Conservation (phyloP, 1,140 invertebrate species). For the Lerema accius region DNA sequence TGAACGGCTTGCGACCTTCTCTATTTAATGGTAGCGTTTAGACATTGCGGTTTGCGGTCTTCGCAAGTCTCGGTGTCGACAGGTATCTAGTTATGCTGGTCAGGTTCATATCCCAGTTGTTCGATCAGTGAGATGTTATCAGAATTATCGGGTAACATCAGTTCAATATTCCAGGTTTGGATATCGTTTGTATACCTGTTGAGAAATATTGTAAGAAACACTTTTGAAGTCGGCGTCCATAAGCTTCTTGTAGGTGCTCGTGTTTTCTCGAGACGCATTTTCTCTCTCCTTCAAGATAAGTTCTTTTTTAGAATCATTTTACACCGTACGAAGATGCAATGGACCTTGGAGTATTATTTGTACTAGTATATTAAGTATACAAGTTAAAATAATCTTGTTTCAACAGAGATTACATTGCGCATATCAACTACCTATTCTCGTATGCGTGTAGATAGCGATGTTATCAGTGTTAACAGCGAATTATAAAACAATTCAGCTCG, state of each 20-base stretch:
- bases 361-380: not conserved
- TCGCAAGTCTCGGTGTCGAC: not conserved
- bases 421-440: conserved; percentile 9
- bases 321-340: no score
- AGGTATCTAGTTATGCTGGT: not conserved
- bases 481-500: conserved; percentile 38
- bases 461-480: conserved; percentile 31
- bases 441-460: conserved; percentile 7
- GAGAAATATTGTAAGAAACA: no score
- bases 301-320: no score
- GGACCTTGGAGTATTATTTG: no score
- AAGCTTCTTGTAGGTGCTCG: no score
- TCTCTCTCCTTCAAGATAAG: no score
- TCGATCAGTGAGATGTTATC: no score
- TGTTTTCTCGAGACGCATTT: no score
- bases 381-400: conserved; percentile 9
- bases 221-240: no score
- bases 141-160: no score
- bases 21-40: conserved; percentile 22
- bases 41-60: conserved; percentile 25
- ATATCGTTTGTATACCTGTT: no score
- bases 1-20: conserved; percentile 20
- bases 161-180: no score
- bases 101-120: not conserved
- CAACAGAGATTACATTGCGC: conserved; percentile 11